Conservation (phyloP, 2,113 vertebrate genomes). For the Poecilia latipinna region DNA sequence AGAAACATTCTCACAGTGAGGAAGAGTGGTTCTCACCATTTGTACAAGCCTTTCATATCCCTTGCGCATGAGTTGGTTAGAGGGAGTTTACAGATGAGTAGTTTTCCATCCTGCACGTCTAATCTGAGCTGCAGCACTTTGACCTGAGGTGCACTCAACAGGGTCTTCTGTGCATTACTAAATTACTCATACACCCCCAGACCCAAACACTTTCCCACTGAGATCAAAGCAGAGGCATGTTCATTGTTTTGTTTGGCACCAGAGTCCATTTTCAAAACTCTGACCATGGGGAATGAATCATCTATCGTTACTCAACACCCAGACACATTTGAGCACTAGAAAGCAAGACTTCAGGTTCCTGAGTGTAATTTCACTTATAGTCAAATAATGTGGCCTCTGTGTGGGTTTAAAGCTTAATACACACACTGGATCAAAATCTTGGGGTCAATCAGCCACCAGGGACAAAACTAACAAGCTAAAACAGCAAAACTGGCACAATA, state of each 20-base stretch:
- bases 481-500: constrained; percentile 27
- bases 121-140: constrained; percentile 20
- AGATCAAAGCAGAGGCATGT: constrained; percentile 40
- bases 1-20: not conserved
- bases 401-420: constrained; percentile 44
- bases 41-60: constrained; percentile 6
- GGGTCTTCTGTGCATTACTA: not conserved
- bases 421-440: constrained; percentile 29
- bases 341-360: constrained; percentile 29
- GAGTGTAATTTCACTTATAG: constrained; percentile 36
- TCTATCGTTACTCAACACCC: constrained; percentile 41
- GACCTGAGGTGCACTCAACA: constrained; percentile 14
- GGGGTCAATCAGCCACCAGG: constrained; percentile 4
- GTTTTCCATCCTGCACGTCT: constrained; percentile 21
- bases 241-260: constrained; percentile 28
- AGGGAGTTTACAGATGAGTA: constrained; percentile 21
- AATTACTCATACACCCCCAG: not conserved
- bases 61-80: not conserved
- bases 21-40: not conserved
- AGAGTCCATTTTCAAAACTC: constrained; percentile 18
- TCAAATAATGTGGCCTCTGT: constrained; percentile 54
- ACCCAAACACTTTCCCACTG: constrained; percentile 1
- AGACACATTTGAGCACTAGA: constrained; percentile 22
- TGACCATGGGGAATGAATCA: constrained; percentile 53
- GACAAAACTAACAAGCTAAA: constrained; percentile 30